A percentile compares a stretch with the other conserved stretches of the same genome.
phyloP scores from a whole-genome alignment of 2,797 vertebrate species.

The Champsocephalus gunnari region DNA sequence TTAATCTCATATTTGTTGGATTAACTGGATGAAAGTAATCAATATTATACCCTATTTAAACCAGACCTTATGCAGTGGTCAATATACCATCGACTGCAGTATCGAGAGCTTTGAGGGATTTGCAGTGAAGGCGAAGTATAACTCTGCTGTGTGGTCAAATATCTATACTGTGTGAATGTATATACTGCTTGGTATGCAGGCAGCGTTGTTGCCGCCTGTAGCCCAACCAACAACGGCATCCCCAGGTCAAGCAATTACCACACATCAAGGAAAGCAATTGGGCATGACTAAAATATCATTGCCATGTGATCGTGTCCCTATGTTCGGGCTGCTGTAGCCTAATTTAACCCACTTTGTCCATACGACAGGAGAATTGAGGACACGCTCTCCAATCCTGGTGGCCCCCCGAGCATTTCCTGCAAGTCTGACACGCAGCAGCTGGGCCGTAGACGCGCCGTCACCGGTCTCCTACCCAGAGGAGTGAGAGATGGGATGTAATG shows the following conservation, averaged over 20 bases:
- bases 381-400: slow-evolving; percentile 74
- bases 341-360: slow-evolving; percentile 84
- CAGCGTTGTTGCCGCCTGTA: slow-evolving; percentile 50
- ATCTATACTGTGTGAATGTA: slow-evolving; percentile 34
- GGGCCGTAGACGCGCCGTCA: slow-evolving; percentile 57
- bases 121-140: slow-evolving; percentile 28
- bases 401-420: slow-evolving; percentile 65
- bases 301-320: slow-evolving; percentile 74
- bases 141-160: slow-evolving; percentile 26
- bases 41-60: slow-evolving; percentile 51
- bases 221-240: slow-evolving; percentile 46
- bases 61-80: slow-evolving; percentile 29
- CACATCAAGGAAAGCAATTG: slow-evolving; percentile 85
- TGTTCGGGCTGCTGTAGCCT: slow-evolving; percentile 75
- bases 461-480: slow-evolving; percentile 53
- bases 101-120: slow-evolving; percentile 38
- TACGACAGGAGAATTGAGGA: slow-evolving; percentile 78
- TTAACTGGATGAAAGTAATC: slow-evolving; percentile 56
- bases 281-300: slow-evolving; percentile 83
- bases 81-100: slow-evolving; percentile 46
- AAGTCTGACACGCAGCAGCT: slow-evolving; percentile 57
- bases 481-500: slow-evolving; percentile 67
- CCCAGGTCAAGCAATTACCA: slow-evolving; percentile 83
- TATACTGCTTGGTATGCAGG: slow-evolving; percentile 70
- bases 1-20: slow-evolving; percentile 36